Base-by-base conservation (phyloP, 2,113 vertebrate species). In the Pteronura brasiliensis region DNA sequence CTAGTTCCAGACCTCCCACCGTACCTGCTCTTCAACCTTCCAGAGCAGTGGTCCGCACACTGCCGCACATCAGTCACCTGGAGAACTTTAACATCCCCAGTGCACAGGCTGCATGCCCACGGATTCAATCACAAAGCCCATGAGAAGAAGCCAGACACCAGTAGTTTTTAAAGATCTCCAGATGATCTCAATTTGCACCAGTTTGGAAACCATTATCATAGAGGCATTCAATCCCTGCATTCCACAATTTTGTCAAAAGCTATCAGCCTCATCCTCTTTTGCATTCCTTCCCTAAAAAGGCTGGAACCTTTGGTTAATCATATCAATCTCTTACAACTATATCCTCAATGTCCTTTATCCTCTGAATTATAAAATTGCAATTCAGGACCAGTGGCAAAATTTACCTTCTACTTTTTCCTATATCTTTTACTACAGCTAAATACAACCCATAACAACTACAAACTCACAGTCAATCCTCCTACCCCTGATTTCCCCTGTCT, bases 31-130 rank as follows among this genome's bases (percentile, higher is more conserved):
- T n/a, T 67, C 42, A 12, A 18, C 39, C 25, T 36, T 67, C 42
- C 23, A 18, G 42, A 63, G 12, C 39, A 36, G 36, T 5, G 20
- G n/a, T 63, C 81, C 25, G 10, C 59, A 67, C 69, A 36, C 31
- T 65, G 36, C 31, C 77, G 27, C 39, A 61, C 27, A 17, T 6
- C 44, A 81, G 47, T 39, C 83, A 39, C n/a, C 63, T 14, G 12
- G 44, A 39, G 57, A 47, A 8, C 71, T 39, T 49, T 2, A 8
- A 65, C 44, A 36, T 18, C 18, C 63, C 39, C 27, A 52, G 25
- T 0, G 39, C 2, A 49, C 17, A 36, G 36, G 57, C 3, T 29
- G 1, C 12, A 11, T 6, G 20, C 20, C 47, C 12, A 52, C 4
- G 29, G 31, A 61, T 59, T 52, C 72, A 61, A 44, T n/a, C 72